Base-by-base conservation (phyloP, 2,888 invertebrate species). In the Clostera curtula region DNA sequence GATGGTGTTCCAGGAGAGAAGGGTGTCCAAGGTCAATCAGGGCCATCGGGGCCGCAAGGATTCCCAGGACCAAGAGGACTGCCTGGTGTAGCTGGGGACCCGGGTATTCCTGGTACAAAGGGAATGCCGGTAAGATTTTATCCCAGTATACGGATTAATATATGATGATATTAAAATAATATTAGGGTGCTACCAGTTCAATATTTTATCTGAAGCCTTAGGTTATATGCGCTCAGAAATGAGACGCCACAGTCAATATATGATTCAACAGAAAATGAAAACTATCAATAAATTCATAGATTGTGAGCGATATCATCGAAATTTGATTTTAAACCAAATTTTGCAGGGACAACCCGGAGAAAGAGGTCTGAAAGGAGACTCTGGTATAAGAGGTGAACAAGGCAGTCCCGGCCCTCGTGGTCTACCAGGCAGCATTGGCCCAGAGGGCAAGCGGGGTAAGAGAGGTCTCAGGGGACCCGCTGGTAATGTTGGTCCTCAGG, bases 1-100 rank as follows among this genome's bases (percentile, higher is more conserved):
- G 93, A 94, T 60, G 95, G 95, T 2, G 67, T 82, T n/a, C 85
- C 89, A 0, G 94, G 94, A 17, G 93, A 94, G 46, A 94, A 94
- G 55, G 95, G 95, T 12, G 87, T 87, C 17, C 80, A 87, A 20
- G 96, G 96, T 8, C 84, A 89, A 29, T 67, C 86, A 6, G 94
- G 94, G n/a, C 64, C 87, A 1, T 71, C 89, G 3, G 94, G 93
- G 1, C 87, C 90, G 2, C 92, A 93, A 55, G 96, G 95, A 3
- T 93, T 93, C 61, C 93, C 93, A 0, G 95, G 95, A 10, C 87
- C 90, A 2, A 84, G 93, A 49, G 95, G 95, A 6, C 87, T 89
- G 2, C 91, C 93, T 2, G 95, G 94, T 13, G 59, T 89, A 21
- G 66, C 89, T 19, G 94, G 94, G 13, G 91, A 88, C 56, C 85